These are phyloP conservation scores for Latheticus oryzae DNA, from an alignment of 2,888 invertebrate species.

Conservation along the genomic window DNA sequence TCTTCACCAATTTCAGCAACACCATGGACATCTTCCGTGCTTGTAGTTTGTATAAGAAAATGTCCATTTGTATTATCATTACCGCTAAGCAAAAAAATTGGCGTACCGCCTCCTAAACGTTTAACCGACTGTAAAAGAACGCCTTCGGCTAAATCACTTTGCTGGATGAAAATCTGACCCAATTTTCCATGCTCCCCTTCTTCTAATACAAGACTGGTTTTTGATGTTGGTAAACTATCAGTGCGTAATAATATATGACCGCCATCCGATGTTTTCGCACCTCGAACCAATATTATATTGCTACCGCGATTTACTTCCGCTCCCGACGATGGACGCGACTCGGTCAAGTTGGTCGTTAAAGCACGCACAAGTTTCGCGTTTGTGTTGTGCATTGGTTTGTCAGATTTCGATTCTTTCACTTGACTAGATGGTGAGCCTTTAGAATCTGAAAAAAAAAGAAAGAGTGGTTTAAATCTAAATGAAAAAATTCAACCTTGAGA, in stretches of 20 bases:
- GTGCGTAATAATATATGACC: conserved; percentile 61
- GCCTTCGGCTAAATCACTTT: conserved; percentile 60
- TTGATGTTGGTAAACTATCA: conserved; percentile 52
- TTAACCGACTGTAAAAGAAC: conserved; percentile 63
- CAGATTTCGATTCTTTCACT: conserved; percentile 37
- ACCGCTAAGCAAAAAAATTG: conserved; percentile 62
- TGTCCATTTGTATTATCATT: conserved; percentile 60
- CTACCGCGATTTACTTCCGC: conserved; percentile 37
- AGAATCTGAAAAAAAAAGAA: conserved; percentile 46
- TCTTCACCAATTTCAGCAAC: conserved; percentile 51
- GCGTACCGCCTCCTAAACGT: conserved; percentile 59
- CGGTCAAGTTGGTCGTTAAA: conserved; percentile 49
- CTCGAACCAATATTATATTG: conserved; percentile 39
- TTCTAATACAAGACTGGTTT: conserved; percentile 57
- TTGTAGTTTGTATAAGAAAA: conserved; percentile 60
- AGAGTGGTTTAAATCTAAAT: not conserved
- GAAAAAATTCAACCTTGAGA: conserved; percentile 4
- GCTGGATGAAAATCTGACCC: conserved; percentile 62
- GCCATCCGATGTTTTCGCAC: conserved; percentile 46
- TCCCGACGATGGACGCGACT: conserved; percentile 45
- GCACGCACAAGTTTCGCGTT: conserved; percentile 57
- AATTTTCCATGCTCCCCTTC: conserved; percentile 56
- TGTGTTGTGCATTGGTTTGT: conserved; percentile 57
- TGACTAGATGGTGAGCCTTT: conserved; percentile 39
- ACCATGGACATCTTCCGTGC: conserved; percentile 52